Percentiles rank a stretch among this genome's conserved stretches.
These are phyloP conservation scores for Acanthosepion lycidas DNA, from an alignment of 2,888 invertebrate species.

Conservation along the genomic window DNA sequence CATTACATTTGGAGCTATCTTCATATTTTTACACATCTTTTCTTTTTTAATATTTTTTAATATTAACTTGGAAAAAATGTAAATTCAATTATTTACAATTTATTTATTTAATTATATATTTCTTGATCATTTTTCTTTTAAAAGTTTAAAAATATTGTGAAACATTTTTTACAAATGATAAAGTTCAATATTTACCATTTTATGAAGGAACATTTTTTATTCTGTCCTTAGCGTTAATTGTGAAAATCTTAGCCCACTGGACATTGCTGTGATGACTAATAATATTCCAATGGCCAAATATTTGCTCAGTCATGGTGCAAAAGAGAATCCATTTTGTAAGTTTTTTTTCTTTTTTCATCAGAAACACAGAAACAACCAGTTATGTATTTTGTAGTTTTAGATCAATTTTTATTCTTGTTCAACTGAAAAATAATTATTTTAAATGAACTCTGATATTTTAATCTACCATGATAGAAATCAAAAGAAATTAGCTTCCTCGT, in stretches of 20 bases:
- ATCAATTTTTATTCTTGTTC: too few species aligned
- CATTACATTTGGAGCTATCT: too few species aligned
- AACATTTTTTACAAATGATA: neutral
- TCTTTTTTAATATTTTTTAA: too few species aligned
- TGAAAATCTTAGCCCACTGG: conserved; percentile 91
- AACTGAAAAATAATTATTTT: too few species aligned
- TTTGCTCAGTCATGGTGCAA: conserved; percentile 82
- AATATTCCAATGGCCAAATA: conserved; percentile 91
- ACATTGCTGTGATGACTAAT: conserved; percentile 93
- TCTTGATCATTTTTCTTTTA: neutral
- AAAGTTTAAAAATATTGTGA: neutral
- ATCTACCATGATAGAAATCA: too few species aligned
- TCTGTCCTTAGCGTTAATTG: conserved; percentile 83
- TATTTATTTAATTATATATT: too few species aligned
- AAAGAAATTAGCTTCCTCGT: too few species aligned
- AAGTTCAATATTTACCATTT: neutral
- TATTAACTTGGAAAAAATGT: too few species aligned
- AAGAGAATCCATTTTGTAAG: conserved; percentile 76
- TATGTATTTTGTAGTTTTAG: neutral
- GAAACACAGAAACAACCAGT: too few species aligned
- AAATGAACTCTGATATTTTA: too few species aligned
- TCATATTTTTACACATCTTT: too few species aligned
- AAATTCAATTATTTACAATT: too few species aligned
- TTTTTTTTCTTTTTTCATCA: conserved; percentile 50
- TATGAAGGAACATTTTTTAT: neutral